Base-by-base conservation (phyloP, 2,797 vertebrate genomes). In the Myiotriccus ornatus region DNA sequence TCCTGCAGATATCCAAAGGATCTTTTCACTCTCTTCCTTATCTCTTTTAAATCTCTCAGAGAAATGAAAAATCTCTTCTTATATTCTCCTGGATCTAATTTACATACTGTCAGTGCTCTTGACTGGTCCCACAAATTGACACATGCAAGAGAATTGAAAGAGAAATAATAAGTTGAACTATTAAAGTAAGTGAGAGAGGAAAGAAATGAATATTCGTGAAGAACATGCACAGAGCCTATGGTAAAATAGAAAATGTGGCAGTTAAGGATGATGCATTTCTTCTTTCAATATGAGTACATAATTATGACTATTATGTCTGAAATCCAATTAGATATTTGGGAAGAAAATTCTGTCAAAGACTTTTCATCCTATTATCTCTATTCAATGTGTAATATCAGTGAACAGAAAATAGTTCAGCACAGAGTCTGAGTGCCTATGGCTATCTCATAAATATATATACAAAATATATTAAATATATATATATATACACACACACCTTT, bases 41-140 rank as follows among this genome's bases (percentile, higher is more conserved):
- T 95, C 85, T 94, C 55, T 87, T 96, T 95, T 93, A 93, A 95
- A 95, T 96, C 89, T 96, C 75, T 90, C 64, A 83, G 27, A 96
- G 74, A 96, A 95, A 87, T 75, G 80, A 93, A 74, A 97, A 85
- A 91, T 93, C 78, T 88, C 84, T 93, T 84, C 44, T 52, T 67
- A 30, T 73, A 84, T 81, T 96, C 80, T 95, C 83, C 39, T 90
- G 93, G 71, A 86, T 56, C 53, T 96, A 71, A 96, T 97, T 97
- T 97, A 52, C 75, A 91, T 95, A 92, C 71, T 91, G 55, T 91
- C 84, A 90, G 60, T 30, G 53, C 68, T 94, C 92, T 47, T 95
- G 68, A 62, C 19, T 94, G 74, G n/a, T 75, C 77, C 91, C 74
- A 84, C 69, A 93, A 96, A 95, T 76, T 76, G 92, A 78, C 77